A percentile compares a stretch with the other conserved stretches of the same genome.
Evolutionary conservation across 2,888 invertebrate genomes (phyloP).

Genomic region (Octodonta nipae): DNA sequence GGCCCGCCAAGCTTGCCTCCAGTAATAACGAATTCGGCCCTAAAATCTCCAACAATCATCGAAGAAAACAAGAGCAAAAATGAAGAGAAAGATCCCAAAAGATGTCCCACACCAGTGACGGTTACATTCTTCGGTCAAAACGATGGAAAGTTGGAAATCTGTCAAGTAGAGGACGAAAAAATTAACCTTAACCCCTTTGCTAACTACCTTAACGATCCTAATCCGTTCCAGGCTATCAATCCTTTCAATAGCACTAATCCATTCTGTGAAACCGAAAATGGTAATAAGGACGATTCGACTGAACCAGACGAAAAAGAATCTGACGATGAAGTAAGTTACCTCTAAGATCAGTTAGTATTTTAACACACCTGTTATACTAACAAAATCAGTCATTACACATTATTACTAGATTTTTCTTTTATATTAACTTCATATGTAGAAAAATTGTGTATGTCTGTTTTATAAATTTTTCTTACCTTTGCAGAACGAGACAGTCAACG

Average conservation of each 20-base stretch:
- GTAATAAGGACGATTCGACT: slow-evolving; percentile 5
- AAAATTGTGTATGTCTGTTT: too few species aligned
- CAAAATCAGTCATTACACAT: too few species aligned
- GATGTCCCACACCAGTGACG: slow-evolving; percentile 43
- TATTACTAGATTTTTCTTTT: too few species aligned
- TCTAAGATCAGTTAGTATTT: too few species aligned
- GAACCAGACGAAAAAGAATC: slow-evolving; percentile 15
- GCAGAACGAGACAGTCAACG: too few species aligned
- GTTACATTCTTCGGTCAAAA: slow-evolving; percentile 44
- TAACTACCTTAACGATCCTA: slow-evolving; percentile 27
- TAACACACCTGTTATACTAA: too few species aligned
- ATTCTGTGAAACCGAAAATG: slow-evolving; percentile 19
- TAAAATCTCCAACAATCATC: slow-evolving; percentile 20
- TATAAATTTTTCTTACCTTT: too few species aligned
- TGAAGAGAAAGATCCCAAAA: slow-evolving; percentile 24
- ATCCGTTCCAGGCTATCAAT: slow-evolving; percentile 30
- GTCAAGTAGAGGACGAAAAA: slow-evolving; percentile 19
- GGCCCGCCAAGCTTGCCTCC: slow-evolving; percentile 31
- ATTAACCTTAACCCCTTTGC: slow-evolving; percentile 28
- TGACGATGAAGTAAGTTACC: slow-evolving; percentile 12
- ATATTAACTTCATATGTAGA: too few species aligned
- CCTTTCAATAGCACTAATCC: slow-evolving; percentile 30
- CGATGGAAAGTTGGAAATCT: slow-evolving; percentile 23
- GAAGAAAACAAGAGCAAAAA: slow-evolving; percentile 14
- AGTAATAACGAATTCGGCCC: slow-evolving; percentile 14